Conservation (phyloP, 2,888 invertebrate species). For the Eristalis arbustorum region DNA sequence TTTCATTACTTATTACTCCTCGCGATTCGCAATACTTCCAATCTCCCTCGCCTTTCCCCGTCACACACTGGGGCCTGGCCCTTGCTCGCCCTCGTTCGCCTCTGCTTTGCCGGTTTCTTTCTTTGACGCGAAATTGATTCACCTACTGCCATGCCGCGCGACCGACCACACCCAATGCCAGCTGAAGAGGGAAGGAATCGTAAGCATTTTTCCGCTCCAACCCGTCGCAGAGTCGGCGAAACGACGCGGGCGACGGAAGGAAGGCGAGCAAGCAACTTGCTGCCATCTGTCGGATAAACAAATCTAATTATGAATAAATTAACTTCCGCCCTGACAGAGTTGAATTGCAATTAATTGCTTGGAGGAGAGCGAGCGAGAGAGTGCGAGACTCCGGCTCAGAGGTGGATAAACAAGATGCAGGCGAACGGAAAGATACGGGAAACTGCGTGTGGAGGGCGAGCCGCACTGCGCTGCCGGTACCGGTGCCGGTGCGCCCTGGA, state of each 20-base stretch:
- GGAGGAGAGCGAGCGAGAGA: neutral
- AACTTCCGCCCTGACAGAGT: conserved; percentile 67
- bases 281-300: conserved; percentile 66
- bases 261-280: conserved; percentile 29
- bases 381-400: neutral
- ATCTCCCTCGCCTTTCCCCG: neutral
- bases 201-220: conserved; percentile 7
- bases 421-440: neutral
- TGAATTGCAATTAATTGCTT: conserved; percentile 65
- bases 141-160: conserved; percentile 36
- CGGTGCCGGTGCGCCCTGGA: conserved; percentile 16
- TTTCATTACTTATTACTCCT: conserved; percentile 41
- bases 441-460: conserved; percentile 18
- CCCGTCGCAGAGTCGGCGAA: neutral
- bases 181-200: neutral
- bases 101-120: neutral
- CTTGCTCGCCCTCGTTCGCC: neutral
- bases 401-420: conserved; percentile 19
- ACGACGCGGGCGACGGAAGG: no score
- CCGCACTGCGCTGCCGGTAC: neutral
- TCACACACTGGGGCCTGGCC: no score
- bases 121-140: conserved; percentile 29
- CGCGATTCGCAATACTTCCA: neutral
- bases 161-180: conserved; percentile 61
- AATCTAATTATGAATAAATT: conserved; percentile 70